Evolutionary conservation across 2,888 invertebrate genomes (phyloP).

Genomic region (Spialia ferax): DNA sequence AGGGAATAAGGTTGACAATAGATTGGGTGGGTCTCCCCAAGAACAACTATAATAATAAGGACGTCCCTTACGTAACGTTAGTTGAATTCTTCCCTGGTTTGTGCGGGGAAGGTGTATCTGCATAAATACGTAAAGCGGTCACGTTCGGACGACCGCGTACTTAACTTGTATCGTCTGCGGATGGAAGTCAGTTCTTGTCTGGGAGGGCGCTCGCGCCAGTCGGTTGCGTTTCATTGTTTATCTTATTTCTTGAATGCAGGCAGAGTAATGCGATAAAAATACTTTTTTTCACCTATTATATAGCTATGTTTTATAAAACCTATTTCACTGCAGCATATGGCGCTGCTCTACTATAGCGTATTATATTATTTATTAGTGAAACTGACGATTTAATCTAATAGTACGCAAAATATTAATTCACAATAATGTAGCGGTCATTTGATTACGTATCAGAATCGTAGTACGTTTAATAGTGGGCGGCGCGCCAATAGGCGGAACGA

Average conservation of each 20-base stretch:
- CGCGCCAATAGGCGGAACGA: background rate
- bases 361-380: too few relatives aligned
- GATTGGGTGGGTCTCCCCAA: background rate
- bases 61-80: conserved; percentile 59
- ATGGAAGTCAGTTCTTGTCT: conserved; percentile 41
- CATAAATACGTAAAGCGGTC: conserved; percentile 82
- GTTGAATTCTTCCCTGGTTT: conserved; percentile 69
- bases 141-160: conserved; percentile 71
- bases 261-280: background rate
- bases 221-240: background rate
- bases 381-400: too few relatives aligned
- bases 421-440: too few relatives aligned
- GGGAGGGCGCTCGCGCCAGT: background rate
- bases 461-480: too few relatives aligned
- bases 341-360: too few relatives aligned
- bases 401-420: too few relatives aligned
- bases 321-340: too few relatives aligned
- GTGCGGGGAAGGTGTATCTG: conserved; percentile 63
- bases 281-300: too few relatives aligned
- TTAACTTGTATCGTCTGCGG: conserved; percentile 72
- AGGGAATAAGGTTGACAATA: conserved; percentile 24
- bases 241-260: background rate
- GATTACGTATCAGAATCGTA: too few relatives aligned
- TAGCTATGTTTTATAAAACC: too few relatives aligned
- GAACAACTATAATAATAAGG: conserved; percentile 54